Base-by-base conservation (phyloP, 2,888 invertebrate genomes). In the Drosophila borborema region DNA sequence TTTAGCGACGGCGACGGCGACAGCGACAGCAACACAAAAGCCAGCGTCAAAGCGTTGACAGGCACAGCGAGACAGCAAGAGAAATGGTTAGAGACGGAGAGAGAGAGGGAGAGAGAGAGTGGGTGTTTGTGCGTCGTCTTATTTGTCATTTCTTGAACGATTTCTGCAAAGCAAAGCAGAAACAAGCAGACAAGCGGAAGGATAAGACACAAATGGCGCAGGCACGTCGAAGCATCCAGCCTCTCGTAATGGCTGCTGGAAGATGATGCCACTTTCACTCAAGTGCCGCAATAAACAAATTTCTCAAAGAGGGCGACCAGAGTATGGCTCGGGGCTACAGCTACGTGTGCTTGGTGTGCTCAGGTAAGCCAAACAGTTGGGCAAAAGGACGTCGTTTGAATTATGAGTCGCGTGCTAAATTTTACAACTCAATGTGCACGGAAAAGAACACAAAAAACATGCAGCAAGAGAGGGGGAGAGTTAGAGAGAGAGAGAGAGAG, bases 271-370 rank as follows among this genome's bases (percentile, higher is more conserved):
- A 85, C 90, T 90, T 90, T 74, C 77, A 82, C 78, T 87, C 90
- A 90, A 87, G 87, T 87, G 87, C 89, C 84, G 87, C 90, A 90
- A 87, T 87, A 87, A 87, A 87, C 87, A 87, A 87, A 87, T 87
- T 87, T 87, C 74, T 69, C 67, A 60, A 82, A 72, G 73, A 62
- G 68, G 61, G 65, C 81, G 74, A 74, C 48, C 53, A 74, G 68
- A 68, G 69, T 70, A 82, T 70, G 85, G 46, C 43, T 18, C 43
- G 43, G 53, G 62, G 54, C 66, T 72, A 72, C 77, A 10, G 31
- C 49, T 40, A n/a, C 20, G 54, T 54, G 53, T 53, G 51, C 8
- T 18, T 18, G 20, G 20, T 20, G 51, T 53, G 46, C 64, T 46
- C 76, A 78, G 78, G 76, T 74, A 74, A 63, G 34, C 64, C 38